phyloP scores from a whole-genome alignment of 1,140 invertebrate genomes.

The Aphidius gifuensis region DNA sequence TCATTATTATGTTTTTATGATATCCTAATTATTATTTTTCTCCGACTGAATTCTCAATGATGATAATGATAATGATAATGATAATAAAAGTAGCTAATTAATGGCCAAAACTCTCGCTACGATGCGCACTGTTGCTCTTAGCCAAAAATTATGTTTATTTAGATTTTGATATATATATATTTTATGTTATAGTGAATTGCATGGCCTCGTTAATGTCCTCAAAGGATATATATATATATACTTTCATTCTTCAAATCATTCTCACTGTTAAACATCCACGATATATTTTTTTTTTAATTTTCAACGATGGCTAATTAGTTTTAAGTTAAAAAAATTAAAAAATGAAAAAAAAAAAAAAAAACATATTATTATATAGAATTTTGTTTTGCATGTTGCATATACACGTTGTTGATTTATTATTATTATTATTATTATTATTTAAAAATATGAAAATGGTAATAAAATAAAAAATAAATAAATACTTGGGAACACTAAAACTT shows the following conservation, averaged over 20 bases:
- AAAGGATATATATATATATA: too few relatives aligned
- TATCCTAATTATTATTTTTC: too few relatives aligned
- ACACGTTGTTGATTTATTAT: constrained; percentile 53
- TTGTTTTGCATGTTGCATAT: constrained; percentile 54
- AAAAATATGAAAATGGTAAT: constrained; percentile 3
- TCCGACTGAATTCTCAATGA: too few relatives aligned
- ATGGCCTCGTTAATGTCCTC: too few relatives aligned
- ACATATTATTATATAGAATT: constrained; percentile 27
- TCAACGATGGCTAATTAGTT: constrained; percentile 4
- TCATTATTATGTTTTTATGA: constrained; percentile 26
- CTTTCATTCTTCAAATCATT: too few relatives aligned
- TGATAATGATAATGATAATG: too few relatives aligned
- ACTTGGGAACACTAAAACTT: too few relatives aligned
- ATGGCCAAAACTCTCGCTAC: constrained; percentile 22
- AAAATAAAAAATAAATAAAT: not conserved
- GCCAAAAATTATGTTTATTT: constrained; percentile 56
- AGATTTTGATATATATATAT: constrained; percentile 28
- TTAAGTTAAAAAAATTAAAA: too few relatives aligned
- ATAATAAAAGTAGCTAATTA: not conserved
- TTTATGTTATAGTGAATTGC: constrained; percentile 19
- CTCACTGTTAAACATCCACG: too few relatives aligned
- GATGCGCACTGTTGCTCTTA: constrained; percentile 49
- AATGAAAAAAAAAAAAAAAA: constrained; percentile 8
- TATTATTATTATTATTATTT: constrained; percentile 25
- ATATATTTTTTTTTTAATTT: not conserved